Base-by-base conservation (phyloP, 2,113 vertebrate species). In the Antechinus stuartii region DNA sequence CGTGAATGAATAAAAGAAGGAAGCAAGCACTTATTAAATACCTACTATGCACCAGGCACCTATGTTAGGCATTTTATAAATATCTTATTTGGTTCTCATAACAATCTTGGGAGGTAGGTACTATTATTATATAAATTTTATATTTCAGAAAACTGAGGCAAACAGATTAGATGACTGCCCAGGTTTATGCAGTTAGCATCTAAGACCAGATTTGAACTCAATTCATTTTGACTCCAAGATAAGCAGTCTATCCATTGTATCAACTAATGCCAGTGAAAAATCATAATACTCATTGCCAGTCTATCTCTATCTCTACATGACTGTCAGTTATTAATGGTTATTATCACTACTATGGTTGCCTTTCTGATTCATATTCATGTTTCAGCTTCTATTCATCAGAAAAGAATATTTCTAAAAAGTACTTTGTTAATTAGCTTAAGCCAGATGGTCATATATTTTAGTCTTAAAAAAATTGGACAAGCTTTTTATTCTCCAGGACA, bases 401-500 rank as follows among this genome's bases (percentile, higher is more conserved):
- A 93, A 76, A 90, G 84, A 5, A 0, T 16, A 53, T 47, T 92
- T 91, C 95, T 92, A 91, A 11, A 90, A 76, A 95, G 89, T 91
- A 42, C 61, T 6, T 94, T 26, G 35, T 90, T 91, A 91, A 52
- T 54, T 96, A 95, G 96, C 76, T 42, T 1, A 94, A 93, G 93
- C 22, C 50, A 95, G 9, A 95, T 76, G 9, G 6, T n/a, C 0
- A 90, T 92, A 30, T 89, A 93, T 89, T 96, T 97, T 94, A 46
- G 54, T 96, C 22, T 90, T 90, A 42, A 25, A 94, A 19, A 93
- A 94, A 91, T 76, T 91, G 24, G 53, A 94, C 95, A 96, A 61
- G 46, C 23, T 90, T 90, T 90, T 90, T 49, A 25, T 90, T 49
- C 47, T 49, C 4, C 49, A 26, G 2, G 25, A 47, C 1, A 46